These are phyloP conservation scores for Bibio marci DNA, from an alignment of 2,888 invertebrate species.

Conservation along the genomic window DNA sequence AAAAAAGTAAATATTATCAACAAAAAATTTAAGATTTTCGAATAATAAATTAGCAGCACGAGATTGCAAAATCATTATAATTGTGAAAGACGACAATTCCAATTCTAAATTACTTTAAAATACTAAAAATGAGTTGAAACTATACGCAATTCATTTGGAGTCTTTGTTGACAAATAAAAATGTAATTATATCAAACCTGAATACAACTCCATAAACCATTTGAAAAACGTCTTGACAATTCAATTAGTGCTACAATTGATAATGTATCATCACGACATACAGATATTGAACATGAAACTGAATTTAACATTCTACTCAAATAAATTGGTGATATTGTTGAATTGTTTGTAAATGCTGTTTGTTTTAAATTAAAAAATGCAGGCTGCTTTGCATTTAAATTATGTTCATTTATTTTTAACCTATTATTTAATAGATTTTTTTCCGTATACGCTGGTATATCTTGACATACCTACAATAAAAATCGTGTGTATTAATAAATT, in stretches of 20 bases:
- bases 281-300: conserved; percentile 74
- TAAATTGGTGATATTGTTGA: conserved; percentile 50
- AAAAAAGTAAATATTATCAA: no score
- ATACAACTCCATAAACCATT: conserved; percentile 30
- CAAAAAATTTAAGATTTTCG: no score
- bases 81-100: no score
- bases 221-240: conserved; percentile 27
- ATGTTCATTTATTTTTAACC: conserved; percentile 13
- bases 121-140: no score
- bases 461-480: conserved; percentile 13
- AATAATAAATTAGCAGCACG: no score
- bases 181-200: conserved; percentile 14
- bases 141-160: no score
- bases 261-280: conserved; percentile 37
- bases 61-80: no score
- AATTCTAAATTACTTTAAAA: no score
- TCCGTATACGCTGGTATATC: conserved; percentile 26
- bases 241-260: conserved; percentile 27
- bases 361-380: neutral
- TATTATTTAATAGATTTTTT: conserved; percentile 25
- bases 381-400: neutral
- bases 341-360: conserved; percentile 15
- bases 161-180: neutral
- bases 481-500: no score
- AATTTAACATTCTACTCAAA: conserved; percentile 65